Percentiles rank a stretch among this genome's conserved stretches.
Conservation (phyloP, 1,140 invertebrate species). For the Plodia interpunctella region DNA sequence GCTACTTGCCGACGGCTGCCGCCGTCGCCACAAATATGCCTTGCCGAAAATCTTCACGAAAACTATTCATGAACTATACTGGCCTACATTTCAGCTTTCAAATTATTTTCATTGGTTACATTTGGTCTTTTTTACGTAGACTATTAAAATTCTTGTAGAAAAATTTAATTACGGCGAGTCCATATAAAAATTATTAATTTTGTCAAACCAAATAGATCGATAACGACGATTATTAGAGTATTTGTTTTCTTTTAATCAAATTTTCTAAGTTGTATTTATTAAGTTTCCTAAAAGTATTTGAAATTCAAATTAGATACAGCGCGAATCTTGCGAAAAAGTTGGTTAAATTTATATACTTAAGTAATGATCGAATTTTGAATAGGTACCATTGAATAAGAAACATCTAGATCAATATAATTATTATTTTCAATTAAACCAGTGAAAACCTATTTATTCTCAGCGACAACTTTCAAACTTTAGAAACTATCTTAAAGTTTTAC, state of each 20-base stretch:
- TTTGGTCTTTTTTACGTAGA: no score
- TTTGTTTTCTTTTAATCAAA: no score
- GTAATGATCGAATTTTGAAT: not conserved
- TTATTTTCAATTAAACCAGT: no score
- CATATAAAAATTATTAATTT: no score
- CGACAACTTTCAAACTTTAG: not conserved
- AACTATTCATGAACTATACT: not conserved
- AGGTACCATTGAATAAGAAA: no score
- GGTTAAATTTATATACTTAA: not conserved
- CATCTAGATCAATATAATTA: no score
- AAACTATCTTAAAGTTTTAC: not conserved
- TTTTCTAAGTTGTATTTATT: no score
- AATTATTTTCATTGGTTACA: no score
- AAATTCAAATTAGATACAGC: not conserved
- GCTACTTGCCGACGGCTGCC: conserved; percentile 25
- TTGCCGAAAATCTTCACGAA: conserved; percentile 5
- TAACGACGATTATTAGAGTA: no score
- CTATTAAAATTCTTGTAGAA: no score
- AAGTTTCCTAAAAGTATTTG: not conserved
- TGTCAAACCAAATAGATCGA: no score
- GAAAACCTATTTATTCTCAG: not conserved
- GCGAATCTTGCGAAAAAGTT: not conserved
- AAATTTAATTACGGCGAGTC: no score
- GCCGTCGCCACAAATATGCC: conserved; percentile 16
- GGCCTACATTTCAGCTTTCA: not conserved